A percentile compares a stretch with the other conserved stretches of the same genome.
phyloP scores from a whole-genome alignment of 92 coral and sea anemone genomes.

The Galaxea fascicularis region DNA sequence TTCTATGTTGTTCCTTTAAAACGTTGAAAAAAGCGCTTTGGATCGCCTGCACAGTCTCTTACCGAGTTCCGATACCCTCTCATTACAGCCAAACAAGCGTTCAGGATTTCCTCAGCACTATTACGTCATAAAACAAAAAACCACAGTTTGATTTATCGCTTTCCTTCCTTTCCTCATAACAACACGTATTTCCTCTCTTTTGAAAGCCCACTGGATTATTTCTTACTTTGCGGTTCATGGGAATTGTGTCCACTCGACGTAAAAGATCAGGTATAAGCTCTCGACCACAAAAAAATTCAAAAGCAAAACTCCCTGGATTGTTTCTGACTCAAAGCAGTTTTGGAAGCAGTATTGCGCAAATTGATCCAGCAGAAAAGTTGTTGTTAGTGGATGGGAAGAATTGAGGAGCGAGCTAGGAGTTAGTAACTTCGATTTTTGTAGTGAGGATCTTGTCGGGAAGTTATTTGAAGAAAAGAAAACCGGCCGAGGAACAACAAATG shows the following conservation, averaged over 20 bases:
- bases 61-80: not conserved
- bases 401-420: no score
- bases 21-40: no score
- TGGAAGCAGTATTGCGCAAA: no score
- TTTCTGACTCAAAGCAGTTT: no score
- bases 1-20: no score
- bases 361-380: no score
- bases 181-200: not conserved
- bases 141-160: not conserved
- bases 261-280: not conserved
- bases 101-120: not conserved
- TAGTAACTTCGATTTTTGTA: no score
- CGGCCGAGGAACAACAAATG: no score
- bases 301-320: slow-evolving; percentile 1
- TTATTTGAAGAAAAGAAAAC: no score
- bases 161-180: slow-evolving; percentile 4
- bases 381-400: no score
- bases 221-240: slow-evolving; percentile 15
- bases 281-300: not conserved
- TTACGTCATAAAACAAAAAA: not conserved
- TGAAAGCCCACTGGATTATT: slow-evolving; percentile 1
- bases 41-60: not conserved
- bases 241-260: not conserved
- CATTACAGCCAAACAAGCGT: not conserved
- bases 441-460: no score